Evolutionary conservation across 1,140 invertebrate species (phyloP).

Genomic region (Drosophila nebulosa): DNA sequence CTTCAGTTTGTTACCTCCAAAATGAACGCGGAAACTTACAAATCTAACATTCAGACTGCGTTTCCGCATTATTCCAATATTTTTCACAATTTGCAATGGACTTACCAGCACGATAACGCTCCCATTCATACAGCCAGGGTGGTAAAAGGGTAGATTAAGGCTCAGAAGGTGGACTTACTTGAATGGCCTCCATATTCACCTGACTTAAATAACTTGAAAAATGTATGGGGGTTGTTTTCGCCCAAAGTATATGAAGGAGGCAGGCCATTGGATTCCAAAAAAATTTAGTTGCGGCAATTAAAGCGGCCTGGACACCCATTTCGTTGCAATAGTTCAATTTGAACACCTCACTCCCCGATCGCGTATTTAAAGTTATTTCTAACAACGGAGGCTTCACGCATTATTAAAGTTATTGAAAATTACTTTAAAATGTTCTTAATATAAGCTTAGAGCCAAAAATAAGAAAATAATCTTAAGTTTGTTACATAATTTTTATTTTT

Average conservation of each 20-base stretch:
- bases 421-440: no score
- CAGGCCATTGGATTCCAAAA: constrained; percentile 11
- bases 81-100: neutral
- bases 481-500: no score
- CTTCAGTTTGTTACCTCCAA: constrained; percentile 8
- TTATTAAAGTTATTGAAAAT: no score
- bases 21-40: neutral
- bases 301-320: constrained; percentile 2
- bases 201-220: neutral
- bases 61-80: constrained; percentile 6
- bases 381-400: no score
- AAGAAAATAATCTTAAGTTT: no score
- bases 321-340: constrained; percentile 1
- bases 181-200: no score
- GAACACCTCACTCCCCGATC: neutral
- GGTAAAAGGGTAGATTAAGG: constrained; percentile 13
- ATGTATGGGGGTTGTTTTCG: no score
- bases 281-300: constrained; percentile 6
- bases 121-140: constrained; percentile 15
- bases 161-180: constrained; percentile 5
- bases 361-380: no score
- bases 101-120: neutral
- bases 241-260: neutral
- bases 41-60: neutral
- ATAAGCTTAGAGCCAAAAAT: no score